phyloP scores from a whole-genome alignment of 2,113 vertebrate genomes.

The Egretta garzetta region DNA sequence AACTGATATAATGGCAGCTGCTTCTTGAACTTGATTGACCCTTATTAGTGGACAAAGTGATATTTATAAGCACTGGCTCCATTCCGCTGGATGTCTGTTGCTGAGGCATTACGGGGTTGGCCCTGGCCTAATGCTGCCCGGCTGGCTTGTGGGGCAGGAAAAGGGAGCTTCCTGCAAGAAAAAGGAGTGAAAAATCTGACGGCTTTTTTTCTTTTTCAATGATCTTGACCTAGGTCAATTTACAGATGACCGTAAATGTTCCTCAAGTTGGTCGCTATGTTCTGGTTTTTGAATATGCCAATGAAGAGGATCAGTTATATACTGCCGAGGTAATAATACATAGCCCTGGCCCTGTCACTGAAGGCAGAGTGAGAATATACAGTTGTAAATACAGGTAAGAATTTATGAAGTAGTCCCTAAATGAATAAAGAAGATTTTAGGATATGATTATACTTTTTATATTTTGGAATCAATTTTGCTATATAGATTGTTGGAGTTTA shows the following conservation, averaged over 20 bases:
- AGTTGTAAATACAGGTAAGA: slow-evolving; percentile 88
- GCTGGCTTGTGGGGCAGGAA: not conserved
- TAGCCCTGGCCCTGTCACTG: slow-evolving; percentile 52
- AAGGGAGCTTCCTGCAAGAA: not conserved
- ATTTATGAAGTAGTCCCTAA: not conserved
- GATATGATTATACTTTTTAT: not conserved
- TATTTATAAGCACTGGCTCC: not conserved
- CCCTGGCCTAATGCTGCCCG: not conserved
- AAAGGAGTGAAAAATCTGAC: not conserved
- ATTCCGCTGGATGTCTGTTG: not conserved
- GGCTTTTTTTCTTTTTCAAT: not conserved
- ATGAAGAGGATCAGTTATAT: slow-evolving; percentile 70
- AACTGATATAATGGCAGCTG: not conserved
- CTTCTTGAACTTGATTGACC: not conserved
- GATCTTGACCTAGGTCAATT: slow-evolving; percentile 74
- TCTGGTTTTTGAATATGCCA: slow-evolving; percentile 87
- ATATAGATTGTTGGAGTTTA: not conserved
- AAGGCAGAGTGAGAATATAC: slow-evolving; percentile 84
- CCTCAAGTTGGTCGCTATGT: slow-evolving; percentile 79
- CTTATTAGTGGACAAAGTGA: not conserved
- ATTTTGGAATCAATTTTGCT: not conserved
- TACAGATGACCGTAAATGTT: slow-evolving; percentile 80
- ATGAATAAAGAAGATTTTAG: not conserved
- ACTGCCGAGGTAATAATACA: slow-evolving; percentile 74
- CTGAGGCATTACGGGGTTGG: not conserved